Conservation (phyloP, 2,888 invertebrate species). For the Ophioninae sp. region DNA sequence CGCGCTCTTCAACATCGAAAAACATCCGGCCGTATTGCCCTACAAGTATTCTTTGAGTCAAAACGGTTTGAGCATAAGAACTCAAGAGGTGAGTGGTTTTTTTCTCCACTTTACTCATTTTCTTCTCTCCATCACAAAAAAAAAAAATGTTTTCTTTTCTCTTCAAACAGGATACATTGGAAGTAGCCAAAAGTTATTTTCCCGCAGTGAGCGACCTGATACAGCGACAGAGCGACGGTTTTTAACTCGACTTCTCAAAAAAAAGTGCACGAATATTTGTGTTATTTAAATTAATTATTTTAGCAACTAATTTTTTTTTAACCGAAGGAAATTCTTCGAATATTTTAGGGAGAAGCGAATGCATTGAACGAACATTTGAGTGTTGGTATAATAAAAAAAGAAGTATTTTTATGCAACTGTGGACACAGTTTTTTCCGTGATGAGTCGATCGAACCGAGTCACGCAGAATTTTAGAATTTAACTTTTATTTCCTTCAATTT, state of each 20-base stretch:
- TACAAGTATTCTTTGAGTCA: conserved; percentile 67
- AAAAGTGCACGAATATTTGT: neutral
- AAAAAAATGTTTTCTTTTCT: neutral
- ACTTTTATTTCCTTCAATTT: conserved; percentile 71
- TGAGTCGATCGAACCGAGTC: neutral
- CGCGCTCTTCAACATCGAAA: conserved; percentile 68
- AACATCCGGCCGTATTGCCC: conserved; percentile 74
- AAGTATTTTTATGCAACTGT: neutral
- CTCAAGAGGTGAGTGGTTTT: conserved; percentile 66
- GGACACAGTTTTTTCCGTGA: neutral
- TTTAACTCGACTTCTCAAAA: conserved; percentile 9
- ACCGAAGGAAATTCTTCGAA: neutral
- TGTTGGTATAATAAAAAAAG: neutral
- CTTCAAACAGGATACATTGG: conserved; percentile 62
- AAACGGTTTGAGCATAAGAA: conserved; percentile 66
- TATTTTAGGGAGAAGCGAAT: neutral
- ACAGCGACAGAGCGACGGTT: conserved; percentile 23
- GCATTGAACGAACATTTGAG: neutral
- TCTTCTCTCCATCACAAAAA: neutral
- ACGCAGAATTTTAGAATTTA: conserved; percentile 56
- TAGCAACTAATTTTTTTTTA: neutral
- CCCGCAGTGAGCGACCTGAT: conserved; percentile 67
- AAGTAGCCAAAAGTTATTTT: conserved; percentile 66
- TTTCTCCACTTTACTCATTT: neutral
- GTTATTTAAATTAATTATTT: conserved; percentile 8